These are phyloP conservation scores for Sepioteuthis lessoniana DNA, from an alignment of 2,888 invertebrate species.

Conservation along the genomic window DNA sequence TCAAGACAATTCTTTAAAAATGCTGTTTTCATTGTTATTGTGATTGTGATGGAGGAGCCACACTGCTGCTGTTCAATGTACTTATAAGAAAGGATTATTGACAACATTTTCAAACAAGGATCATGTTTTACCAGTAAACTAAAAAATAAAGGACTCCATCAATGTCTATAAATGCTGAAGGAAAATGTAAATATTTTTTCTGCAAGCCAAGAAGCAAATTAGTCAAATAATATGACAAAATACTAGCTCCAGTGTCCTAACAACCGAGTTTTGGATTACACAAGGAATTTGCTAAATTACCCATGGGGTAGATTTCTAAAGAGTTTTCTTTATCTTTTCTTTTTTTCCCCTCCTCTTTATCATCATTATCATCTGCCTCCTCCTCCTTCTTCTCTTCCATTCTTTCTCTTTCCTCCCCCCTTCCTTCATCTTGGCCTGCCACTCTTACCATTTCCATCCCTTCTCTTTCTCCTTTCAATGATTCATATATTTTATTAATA, in stretches of 20 bases:
- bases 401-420: accelerated
- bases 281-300: not conserved
- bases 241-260: not conserved
- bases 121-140: not conserved
- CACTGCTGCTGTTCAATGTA: too few species aligned
- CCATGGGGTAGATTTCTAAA: not conserved
- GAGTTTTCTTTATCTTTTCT: not conserved
- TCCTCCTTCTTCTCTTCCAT: not conserved
- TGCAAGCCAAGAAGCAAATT: not conserved
- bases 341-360: not conserved
- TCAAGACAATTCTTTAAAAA: not conserved
- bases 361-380: too few species aligned
- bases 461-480: not conserved
- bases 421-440: not conserved
- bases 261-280: not conserved
- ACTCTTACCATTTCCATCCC: not conserved
- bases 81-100: too few species aligned
- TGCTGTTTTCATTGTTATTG: not conserved
- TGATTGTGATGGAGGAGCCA: too few species aligned
- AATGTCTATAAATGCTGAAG: not conserved
- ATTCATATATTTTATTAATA: conserved; percentile 2
- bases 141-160: not conserved
- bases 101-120: not conserved
- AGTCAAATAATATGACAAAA: not conserved
- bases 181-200: not conserved